Evolutionary conservation across 2,113 vertebrate species (phyloP).

Genomic region (Regulus satrapa): DNA sequence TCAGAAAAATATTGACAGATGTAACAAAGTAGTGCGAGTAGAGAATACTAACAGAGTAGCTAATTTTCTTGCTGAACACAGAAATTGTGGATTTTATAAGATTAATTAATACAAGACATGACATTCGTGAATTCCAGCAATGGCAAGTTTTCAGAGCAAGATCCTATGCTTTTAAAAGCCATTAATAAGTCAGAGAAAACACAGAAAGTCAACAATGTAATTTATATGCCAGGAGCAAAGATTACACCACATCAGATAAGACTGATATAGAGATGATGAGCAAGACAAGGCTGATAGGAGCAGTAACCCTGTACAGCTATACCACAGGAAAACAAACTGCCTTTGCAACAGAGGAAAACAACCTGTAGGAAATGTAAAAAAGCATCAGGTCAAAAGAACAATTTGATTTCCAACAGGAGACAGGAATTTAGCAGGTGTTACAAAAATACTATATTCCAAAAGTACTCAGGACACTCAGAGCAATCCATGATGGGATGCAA

Average conservation of each 20-base stretch:
- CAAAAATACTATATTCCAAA: slow-evolving; percentile 22
- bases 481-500: not conserved
- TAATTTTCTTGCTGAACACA: not conserved
- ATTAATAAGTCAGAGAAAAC: not conserved
- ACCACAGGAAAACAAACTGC: not conserved
- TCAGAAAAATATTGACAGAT: not conserved
- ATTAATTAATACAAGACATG: not conserved
- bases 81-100: not conserved
- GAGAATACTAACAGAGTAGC: not conserved
- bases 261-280: not conserved
- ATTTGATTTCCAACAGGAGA: not conserved
- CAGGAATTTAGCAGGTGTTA: not conserved
- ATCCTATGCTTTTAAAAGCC: not conserved
- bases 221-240: not conserved
- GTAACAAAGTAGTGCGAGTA: not conserved
- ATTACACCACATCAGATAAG: not conserved
- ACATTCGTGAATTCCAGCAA: not conserved
- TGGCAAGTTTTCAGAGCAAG: not conserved
- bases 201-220: not conserved
- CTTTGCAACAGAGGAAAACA: not conserved
- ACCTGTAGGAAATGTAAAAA: not conserved
- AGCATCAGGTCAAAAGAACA: not conserved
- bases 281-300: not conserved
- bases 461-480: not conserved
- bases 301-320: not conserved